These are phyloP conservation scores for Andinoacara biseriatus DNA, from an alignment of 2,113 vertebrate genomes.

Conservation along the genomic window DNA sequence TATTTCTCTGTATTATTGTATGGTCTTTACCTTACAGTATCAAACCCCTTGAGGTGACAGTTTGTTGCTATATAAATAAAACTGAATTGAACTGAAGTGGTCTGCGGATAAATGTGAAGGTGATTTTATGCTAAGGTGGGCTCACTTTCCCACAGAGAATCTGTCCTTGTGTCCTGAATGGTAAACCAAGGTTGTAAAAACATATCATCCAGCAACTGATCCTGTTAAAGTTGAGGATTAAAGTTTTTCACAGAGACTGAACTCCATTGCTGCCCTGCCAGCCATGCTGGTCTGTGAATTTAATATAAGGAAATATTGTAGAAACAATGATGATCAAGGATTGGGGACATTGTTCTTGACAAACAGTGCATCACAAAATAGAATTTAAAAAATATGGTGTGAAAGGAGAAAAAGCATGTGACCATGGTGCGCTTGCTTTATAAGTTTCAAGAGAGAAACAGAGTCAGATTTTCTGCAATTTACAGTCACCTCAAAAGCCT, in stretches of 20 bases:
- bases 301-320: not conserved
- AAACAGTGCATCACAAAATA: not conserved
- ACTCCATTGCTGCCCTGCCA: not conserved
- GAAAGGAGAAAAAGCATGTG: not conserved
- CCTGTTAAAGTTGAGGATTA: not conserved
- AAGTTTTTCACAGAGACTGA: not conserved
- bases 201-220: not conserved
- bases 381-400: no score
- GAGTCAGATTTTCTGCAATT: not conserved
- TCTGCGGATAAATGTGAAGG: not conserved
- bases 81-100: not conserved
- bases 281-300: not conserved
- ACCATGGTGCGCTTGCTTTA: not conserved
- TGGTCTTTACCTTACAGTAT: no score
- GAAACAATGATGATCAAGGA: not conserved
- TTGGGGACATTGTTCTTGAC: not conserved
- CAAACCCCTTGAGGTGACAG: no score
- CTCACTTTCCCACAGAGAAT: not conserved
- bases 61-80: no score
- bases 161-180: not conserved
- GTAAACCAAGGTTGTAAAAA: not conserved
- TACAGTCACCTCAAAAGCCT: not conserved
- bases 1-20: no score
- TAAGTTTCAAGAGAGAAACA: not conserved
- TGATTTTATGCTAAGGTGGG: not conserved